A percentile compares a stretch with the other conserved stretches of the same genome.
phyloP scores from a whole-genome alignment of 2,888 invertebrate species.

The Amblyteles armatorius region DNA sequence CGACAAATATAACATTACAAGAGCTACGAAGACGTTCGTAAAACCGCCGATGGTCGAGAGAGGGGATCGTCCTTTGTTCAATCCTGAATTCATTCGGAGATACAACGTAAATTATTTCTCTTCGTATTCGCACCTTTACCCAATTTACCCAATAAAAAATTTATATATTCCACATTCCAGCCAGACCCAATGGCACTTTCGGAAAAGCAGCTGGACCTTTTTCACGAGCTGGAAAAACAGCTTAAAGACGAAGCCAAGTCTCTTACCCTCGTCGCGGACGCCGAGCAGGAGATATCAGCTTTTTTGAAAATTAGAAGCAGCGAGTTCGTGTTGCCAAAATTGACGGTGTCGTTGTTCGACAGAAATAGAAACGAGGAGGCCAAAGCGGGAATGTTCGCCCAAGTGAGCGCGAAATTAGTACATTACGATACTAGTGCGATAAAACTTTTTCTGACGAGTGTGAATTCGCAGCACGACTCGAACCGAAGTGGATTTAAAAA shows the following conservation, averaged over 20 bases:
- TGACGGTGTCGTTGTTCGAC: conserved; percentile 86
- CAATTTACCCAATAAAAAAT: not conserved
- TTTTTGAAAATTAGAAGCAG: conserved; percentile 85
- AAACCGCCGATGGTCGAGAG: conserved; percentile 91
- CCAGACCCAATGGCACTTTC: conserved; percentile 87
- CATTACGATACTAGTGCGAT: too few species aligned
- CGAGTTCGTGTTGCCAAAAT: conserved; percentile 85
- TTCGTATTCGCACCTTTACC: not conserved
- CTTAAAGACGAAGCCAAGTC: conserved; percentile 88
- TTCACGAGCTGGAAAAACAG: conserved; percentile 87
- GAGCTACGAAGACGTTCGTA: conserved; percentile 88
- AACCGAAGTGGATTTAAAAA: too few species aligned
- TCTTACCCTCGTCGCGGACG: conserved; percentile 86
- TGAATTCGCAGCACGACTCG: too few species aligned
- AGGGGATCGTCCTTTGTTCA: conserved; percentile 88
- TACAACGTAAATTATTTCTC: conserved; percentile 87
- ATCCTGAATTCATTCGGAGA: conserved; percentile 88
- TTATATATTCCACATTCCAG: conserved; percentile 80
- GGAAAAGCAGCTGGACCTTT: conserved; percentile 88
- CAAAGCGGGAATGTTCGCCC: conserved; percentile 85
- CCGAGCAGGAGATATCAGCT: conserved; percentile 84
- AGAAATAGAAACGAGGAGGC: conserved; percentile 86
- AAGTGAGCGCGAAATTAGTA: conserved; percentile 80
- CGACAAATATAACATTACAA: conserved; percentile 87
- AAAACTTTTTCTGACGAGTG: too few species aligned